Percentiles rank a stretch among this genome's conserved stretches.
Conservation (phyloP, 30 jellyfish, hydroid and myxozoan genomes). For the Turritopsis dohrnii region DNA sequence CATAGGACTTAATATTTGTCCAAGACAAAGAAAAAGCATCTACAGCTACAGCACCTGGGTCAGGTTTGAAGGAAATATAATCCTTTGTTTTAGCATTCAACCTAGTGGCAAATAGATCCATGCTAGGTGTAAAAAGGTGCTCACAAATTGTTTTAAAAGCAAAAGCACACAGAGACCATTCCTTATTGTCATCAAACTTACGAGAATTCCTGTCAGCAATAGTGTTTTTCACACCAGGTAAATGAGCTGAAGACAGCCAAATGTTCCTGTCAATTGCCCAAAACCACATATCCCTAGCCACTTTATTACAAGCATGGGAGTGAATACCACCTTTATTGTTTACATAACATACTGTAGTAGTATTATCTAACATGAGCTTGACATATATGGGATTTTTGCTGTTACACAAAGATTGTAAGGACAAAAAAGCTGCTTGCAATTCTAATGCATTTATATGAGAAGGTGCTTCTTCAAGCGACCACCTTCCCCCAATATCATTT, state of each 20-base stretch:
- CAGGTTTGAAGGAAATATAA: constrained; percentile 46
- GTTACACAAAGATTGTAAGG: neutral
- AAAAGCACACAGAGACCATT: constrained; percentile 41
- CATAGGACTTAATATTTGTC: constrained; percentile 34
- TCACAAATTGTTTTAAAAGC: neutral
- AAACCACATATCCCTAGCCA: constrained; percentile 39
- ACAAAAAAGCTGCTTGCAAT: constrained; percentile 22
- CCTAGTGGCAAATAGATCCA: constrained; percentile 44
- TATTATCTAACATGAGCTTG: too few species aligned
- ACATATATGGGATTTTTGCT: constrained; percentile 3
- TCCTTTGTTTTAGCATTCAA: constrained; percentile 15
- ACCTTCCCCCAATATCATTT: constrained; percentile 40
- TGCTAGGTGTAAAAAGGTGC: constrained; percentile 27
- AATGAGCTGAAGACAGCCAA: constrained; percentile 49
- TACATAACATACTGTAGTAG: constrained; percentile 35
- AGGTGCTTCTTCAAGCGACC: constrained; percentile 22
- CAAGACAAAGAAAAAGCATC: constrained; percentile 52
- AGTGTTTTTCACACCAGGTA: constrained; percentile 40
- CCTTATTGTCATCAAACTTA: constrained; percentile 34
- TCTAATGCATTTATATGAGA: constrained; percentile 39
- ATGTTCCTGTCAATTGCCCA: constrained; percentile 32
- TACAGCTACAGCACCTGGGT: constrained; percentile 41
- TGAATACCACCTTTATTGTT: constrained; percentile 44
- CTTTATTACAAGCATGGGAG: constrained; percentile 8
- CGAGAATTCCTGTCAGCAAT: constrained; percentile 52